Conservation (phyloP, 1,140 invertebrate species). For the Diorhabda carinulata region DNA sequence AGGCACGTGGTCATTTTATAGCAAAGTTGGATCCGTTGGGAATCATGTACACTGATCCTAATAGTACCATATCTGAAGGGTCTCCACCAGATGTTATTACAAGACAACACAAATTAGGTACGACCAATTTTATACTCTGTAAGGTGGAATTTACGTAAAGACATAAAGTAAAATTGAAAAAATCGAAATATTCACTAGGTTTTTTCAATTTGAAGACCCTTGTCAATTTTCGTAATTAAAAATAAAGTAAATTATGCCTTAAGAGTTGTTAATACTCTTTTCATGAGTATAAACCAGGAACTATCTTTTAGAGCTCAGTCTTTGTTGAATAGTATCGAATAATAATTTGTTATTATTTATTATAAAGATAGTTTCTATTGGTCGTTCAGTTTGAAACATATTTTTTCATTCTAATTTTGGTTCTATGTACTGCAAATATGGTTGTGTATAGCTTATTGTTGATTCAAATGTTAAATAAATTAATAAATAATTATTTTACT, state of each 20-base stretch:
- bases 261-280: too few species aligned
- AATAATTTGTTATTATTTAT: not conserved
- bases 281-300: too few species aligned
- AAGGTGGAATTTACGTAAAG: not conserved
- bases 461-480: too few species aligned
- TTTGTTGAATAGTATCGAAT: not conserved
- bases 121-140: conserved; percentile 24
- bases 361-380: not conserved
- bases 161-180: not conserved
- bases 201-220: too few species aligned
- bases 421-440: too few species aligned
- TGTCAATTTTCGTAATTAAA: too few species aligned
- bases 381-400: conserved; percentile 28
- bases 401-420: not conserved
- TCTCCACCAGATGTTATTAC: conserved; percentile 62
- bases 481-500: too few species aligned
- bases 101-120: conserved; percentile 58
- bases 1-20: conserved; percentile 69
- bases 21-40: conserved; percentile 75
- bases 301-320: too few species aligned
- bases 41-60: conserved; percentile 49
- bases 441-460: too few species aligned
- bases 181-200: too few species aligned
- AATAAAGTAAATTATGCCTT: not conserved
- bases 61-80: conserved; percentile 53